Evolutionary conservation across 37 sponge, comb jelly and placozoan species (phyloP).

Genomic region (Halisarca cf. caerulea): DNA sequence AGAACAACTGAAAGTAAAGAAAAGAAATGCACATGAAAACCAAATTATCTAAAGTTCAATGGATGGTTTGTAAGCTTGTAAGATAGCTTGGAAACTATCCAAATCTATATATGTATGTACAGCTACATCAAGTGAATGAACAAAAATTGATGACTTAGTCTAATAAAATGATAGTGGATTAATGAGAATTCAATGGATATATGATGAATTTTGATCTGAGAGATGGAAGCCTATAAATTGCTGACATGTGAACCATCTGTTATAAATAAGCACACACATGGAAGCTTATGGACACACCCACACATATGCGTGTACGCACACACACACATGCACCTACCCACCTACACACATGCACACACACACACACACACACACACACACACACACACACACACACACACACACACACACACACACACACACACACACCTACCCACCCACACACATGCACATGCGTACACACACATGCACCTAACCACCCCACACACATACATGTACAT

Average conservation of each 20-base stretch:
- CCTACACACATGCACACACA: neutral
- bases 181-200: neutral
- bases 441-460: neutral
- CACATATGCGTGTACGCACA: neutral
- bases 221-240: no score
- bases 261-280: no score
- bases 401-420: no score
- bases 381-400: slow-evolving; percentile 7
- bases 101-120: no score
- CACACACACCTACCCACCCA: neutral
- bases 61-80: no score
- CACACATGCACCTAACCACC: neutral
- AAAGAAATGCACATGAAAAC: neutral
- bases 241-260: no score
- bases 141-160: no score
- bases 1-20: slow-evolving; percentile 10
- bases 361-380: neutral
- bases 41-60: neutral
- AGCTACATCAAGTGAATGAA: no score
- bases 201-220: no score
- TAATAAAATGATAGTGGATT: no score
- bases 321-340: neutral
- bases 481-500: neutral
- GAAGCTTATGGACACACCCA: neutral
- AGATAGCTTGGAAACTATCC: no score